These are phyloP conservation scores for Epicampocera succincta DNA, from an alignment of 2,888 invertebrate genomes.

Conservation along the genomic window DNA sequence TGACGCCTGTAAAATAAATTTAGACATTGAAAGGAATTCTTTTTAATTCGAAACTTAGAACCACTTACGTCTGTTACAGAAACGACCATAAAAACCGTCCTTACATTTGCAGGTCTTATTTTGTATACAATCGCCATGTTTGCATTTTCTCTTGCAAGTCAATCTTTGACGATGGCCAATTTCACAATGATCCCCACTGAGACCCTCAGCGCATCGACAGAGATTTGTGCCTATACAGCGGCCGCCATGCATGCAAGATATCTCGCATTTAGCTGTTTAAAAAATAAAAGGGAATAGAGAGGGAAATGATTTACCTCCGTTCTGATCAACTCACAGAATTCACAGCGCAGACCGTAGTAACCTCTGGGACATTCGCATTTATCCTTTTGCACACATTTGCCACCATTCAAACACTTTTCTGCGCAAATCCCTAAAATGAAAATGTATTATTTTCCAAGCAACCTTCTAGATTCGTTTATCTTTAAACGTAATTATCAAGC, in stretches of 20 bases:
- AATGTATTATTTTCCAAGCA: too few species aligned
- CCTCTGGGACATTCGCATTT: constrained; percentile 95
- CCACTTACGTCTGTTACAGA: constrained; percentile 88
- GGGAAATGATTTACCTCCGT: not conserved
- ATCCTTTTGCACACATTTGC: constrained; percentile 96
- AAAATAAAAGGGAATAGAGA: not conserved
- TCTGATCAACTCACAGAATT: constrained; percentile 89
- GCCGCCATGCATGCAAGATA: constrained; percentile 95
- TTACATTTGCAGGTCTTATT: constrained; percentile 89
- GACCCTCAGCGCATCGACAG: constrained; percentile 91
- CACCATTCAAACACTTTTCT: constrained; percentile 95
- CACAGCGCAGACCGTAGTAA: constrained; percentile 93
- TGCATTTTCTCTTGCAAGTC: constrained; percentile 88
- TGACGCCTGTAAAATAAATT: constrained; percentile 68
- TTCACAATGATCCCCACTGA: constrained; percentile 94
- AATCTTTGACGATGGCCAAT: constrained; percentile 89
- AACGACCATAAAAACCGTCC: constrained; percentile 91
- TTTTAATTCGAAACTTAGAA: not conserved
- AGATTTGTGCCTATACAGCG: constrained; percentile 93
- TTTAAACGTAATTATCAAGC: too few species aligned
- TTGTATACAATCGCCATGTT: constrained; percentile 89
- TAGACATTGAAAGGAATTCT: not conserved
- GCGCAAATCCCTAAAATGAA: constrained; percentile 89
- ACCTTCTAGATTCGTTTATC: too few species aligned
- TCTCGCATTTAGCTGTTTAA: constrained; percentile 90